These are phyloP conservation scores for Butorides virescens DNA, from an alignment of 2,113 vertebrate genomes.

Conservation along the genomic window DNA sequence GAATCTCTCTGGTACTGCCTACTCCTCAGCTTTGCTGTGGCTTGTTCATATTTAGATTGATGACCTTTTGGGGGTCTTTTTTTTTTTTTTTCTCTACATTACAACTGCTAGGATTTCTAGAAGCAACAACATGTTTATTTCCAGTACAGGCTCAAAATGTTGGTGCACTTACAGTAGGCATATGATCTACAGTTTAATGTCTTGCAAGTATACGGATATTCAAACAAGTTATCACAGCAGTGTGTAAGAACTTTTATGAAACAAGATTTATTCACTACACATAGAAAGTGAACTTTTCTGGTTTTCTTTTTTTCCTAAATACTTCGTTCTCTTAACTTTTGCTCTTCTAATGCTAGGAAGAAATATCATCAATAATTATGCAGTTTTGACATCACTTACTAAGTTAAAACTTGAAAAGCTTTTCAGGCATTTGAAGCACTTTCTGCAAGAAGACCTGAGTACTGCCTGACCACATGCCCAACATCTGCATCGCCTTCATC, in stretches of 20 bases:
- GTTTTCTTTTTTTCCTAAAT: not conserved
- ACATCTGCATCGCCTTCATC: not conserved
- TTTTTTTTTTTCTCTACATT: not conserved
- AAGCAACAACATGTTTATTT: not conserved
- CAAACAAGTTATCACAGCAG: not conserved
- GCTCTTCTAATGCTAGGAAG: constrained; percentile 15
- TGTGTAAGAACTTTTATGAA: not conserved
- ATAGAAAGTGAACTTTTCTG: not conserved
- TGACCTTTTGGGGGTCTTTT: not conserved
- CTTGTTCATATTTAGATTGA: not conserved
- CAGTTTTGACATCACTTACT: constrained; percentile 5
- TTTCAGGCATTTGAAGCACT: constrained; percentile 28
- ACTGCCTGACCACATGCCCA: constrained; percentile 20
- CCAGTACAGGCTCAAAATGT: not conserved
- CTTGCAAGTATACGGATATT: not conserved
- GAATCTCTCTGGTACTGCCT: not conserved
- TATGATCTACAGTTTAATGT: not conserved
- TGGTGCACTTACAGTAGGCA: not conserved
- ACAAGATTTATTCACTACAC: not conserved
- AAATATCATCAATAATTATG: not conserved
- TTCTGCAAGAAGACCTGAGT: not conserved
- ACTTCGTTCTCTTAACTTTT: not conserved
- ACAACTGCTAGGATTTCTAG: not conserved
- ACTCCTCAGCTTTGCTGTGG: not conserved
- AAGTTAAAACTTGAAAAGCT: constrained; percentile 41